Evolutionary conservation across 2,888 invertebrate genomes (phyloP), one percentile per base, ranked within the genome.

Genomic region (Stenotaenia linearis): DNA sequence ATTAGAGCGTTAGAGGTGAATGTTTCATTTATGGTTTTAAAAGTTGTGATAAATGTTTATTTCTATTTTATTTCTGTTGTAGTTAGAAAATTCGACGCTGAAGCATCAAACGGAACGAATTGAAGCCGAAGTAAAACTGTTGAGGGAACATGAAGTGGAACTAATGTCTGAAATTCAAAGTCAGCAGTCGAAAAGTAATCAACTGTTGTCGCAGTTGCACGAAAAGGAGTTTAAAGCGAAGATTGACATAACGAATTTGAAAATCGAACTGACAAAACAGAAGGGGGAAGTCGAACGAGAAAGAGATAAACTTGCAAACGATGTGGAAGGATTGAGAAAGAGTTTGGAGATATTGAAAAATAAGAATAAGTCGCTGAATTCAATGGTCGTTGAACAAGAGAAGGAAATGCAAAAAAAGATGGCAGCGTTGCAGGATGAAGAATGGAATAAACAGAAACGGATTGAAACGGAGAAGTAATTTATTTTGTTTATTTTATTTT

Each of bases 191-290:
- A 23, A 3, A 75, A 32, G 12, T 1, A 30, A 28, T 28, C 30
- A 75, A 32, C 9, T 75, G 7, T 5, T 25, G 25, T 25, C 28
- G 23, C 28, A 75, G 25, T 28, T 75, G 32, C 75, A 25, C 15
- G 75, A 75, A 32, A 75, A 10, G 12, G 75, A 75, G 25, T 75
- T 30, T 25, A 28, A 75, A 25, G 25, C 75, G n/a, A 28, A 32
- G n/a, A 28, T 75, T 12, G 75, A 75, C 12, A n/a, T 75, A 10
- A 30, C 75, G 0, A 75, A 75, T 75, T 75, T n/a, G 1, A 75
- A 75, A 75, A 32, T 75, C n/a, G 75, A 75, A 75, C 28, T 75
- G 10, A 32, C 75, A 1, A 75, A 75, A 75, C 75, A 75, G 75
- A 75, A 32, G 25, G 75, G 75, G 25, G 75, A 75, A 75, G 32